Conservation (phyloP, 92 coral and sea anemone species). For the Parazoanthus darwini region DNA sequence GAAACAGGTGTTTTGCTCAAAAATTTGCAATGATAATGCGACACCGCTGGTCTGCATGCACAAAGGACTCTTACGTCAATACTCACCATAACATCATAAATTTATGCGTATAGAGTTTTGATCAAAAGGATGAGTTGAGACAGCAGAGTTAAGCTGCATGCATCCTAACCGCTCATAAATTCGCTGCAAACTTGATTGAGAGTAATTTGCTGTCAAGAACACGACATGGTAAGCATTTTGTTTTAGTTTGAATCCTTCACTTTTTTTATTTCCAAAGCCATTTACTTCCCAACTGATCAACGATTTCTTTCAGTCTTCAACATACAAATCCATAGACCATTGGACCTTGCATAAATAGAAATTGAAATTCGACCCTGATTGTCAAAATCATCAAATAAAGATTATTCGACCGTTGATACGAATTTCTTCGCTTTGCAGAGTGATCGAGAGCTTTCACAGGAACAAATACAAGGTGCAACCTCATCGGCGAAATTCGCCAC, state of each 20-base stretch:
- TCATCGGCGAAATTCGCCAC: conserved; percentile 10
- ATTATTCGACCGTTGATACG: conserved; percentile 3
- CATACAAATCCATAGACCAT: not conserved
- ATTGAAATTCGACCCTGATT: conserved; percentile 33
- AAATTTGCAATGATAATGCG: conserved; percentile 42
- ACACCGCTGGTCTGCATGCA: conserved; percentile 27
- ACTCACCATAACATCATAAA: conserved; percentile 55
- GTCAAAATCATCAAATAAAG: conserved; percentile 22
- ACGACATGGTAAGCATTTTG: conserved; percentile 19
- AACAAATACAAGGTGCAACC: conserved; percentile 31
- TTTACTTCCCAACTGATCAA: not conserved
- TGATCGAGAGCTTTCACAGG: conserved; percentile 33
- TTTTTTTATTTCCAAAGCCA: not conserved
- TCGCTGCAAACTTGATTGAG: not conserved
- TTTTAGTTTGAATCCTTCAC: not conserved
- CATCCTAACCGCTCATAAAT: not conserved
- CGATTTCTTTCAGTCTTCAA: not conserved
- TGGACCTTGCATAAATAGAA: conserved; percentile 33
- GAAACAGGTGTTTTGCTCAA: conserved; percentile 34
- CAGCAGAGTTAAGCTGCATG: not conserved
- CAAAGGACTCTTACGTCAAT: conserved; percentile 62
- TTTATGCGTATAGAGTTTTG: conserved; percentile 50
- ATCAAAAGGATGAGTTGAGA: conserved; percentile 39
- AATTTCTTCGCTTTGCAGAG: conserved; percentile 42
- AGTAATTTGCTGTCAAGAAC: not conserved